These are phyloP conservation scores for Oryzias javanicus DNA, from an alignment of 2,113 vertebrate genomes.

Conservation along the genomic window DNA sequence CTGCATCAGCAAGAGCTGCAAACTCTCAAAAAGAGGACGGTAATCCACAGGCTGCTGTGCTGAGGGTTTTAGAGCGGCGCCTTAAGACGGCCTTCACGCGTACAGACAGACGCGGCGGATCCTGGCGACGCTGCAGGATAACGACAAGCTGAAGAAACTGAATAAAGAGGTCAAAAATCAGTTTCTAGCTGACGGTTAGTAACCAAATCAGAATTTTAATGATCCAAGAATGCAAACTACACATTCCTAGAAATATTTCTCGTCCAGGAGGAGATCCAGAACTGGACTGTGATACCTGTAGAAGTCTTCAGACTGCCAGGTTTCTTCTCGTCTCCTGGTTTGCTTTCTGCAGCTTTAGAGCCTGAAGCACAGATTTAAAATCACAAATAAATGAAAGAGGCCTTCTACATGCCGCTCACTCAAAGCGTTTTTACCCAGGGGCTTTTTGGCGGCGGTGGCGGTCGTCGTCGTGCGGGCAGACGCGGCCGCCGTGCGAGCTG, in stretches of 20 bases:
- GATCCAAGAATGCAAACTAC: no score
- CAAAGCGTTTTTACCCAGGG: constrained; percentile 63
- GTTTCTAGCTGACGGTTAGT: no score
- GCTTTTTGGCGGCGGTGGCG: constrained; percentile 73
- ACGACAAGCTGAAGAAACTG: no score
- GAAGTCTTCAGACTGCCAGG: constrained; percentile 74
- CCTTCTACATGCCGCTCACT: no score
- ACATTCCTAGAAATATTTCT: no score
- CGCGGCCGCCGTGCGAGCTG: constrained; percentile 32
- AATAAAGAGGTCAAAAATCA: no score
- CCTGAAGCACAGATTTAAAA: constrained; percentile 65
- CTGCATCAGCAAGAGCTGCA: constrained; percentile 52
- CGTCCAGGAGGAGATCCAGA: no score
- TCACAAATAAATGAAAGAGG: not conserved
- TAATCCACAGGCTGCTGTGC: constrained; percentile 60
- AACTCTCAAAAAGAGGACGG: constrained; percentile 31
- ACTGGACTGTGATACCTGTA: constrained; percentile 74
- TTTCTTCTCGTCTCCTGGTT: constrained; percentile 84
- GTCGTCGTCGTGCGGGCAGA: constrained; percentile 15
- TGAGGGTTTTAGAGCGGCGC: constrained; percentile 38
- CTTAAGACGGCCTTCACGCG: constrained; percentile 17
- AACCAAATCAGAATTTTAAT: no score
- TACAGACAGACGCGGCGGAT: no score
- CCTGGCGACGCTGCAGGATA: no score
- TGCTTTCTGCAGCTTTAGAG: constrained; percentile 82